Conservation (phyloP, 2,888 invertebrate genomes). For the Psylliodes chrysocephalus region DNA sequence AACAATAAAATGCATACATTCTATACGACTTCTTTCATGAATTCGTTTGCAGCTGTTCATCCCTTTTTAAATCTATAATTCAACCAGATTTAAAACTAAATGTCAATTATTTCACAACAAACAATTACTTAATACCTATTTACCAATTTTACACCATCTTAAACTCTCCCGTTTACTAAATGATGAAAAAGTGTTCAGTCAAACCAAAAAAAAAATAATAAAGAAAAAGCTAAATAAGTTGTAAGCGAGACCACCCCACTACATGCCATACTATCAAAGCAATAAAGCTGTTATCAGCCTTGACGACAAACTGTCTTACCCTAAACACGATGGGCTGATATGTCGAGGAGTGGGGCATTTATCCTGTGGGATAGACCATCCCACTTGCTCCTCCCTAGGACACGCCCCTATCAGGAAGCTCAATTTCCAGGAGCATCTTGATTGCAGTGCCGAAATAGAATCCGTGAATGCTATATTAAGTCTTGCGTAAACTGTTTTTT, state of each 20-base stretch:
- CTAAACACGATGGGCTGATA: constrained; percentile 43
- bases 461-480: constrained; percentile 42
- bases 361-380: constrained; percentile 70
- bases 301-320: constrained; percentile 48
- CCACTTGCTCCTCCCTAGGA: constrained; percentile 68
- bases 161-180: not conserved
- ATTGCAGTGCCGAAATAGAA: constrained; percentile 49
- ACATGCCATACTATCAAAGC: constrained; percentile 37
- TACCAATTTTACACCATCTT: not conserved
- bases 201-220: not conserved
- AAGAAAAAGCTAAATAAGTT: constrained; percentile 8
- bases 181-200: not conserved
- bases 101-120: not conserved
- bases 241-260: constrained; percentile 26
- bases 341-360: constrained; percentile 63
- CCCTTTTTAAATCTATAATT: not conserved
- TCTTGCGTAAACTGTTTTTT: constrained; percentile 40
- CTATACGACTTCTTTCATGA: too few relatives aligned
- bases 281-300: constrained; percentile 48
- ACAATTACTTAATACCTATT: not conserved
- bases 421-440: constrained; percentile 57
- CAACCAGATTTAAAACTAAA: not conserved
- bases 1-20: too few relatives aligned
- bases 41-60: not conserved
- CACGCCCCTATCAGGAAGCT: constrained; percentile 63